Evolutionary conservation across 1,140 invertebrate genomes (phyloP), one percentile per base, ranked within the genome.

Genomic region (Limonius californicus): DNA sequence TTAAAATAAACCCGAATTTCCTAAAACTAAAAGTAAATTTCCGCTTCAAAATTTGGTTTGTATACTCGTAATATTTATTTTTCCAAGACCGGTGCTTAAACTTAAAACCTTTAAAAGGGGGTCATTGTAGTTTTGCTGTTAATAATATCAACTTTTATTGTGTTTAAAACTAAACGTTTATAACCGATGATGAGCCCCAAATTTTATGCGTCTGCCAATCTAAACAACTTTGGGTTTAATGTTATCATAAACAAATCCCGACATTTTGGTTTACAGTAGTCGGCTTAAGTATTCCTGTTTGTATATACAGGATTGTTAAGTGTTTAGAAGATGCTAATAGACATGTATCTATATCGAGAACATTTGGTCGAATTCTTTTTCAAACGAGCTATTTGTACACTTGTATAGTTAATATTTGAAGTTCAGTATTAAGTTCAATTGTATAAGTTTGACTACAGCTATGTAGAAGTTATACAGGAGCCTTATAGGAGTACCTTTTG

Each of bases 101-200:
- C n/a, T n/a, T n/a, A n/a, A n/a, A n/a, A n/a, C n/a, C n/a, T n/a
- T n/a, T n/a, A n/a, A 9, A 27, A 9, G 9, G 23, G 23, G 7
- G 7, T 39, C n/a, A 39, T 39, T 12, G 8, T 39, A 39, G 11
- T 39, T 12, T 39, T 39, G 11, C 7, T 39, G 35, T 39, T 14
- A 27, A 27, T 27, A 27, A 27, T 27, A 27, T 27, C 9, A 27
- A 39, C 16, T 50, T 50, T 50, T 50, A 50, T 50, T 50, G 45
- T 50, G 16, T 8, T 50, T 50, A 18, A 50, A 50, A 19, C 16
- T 50, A 50, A 50, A 50, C 59, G 63, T 70, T 66, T 66, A 63
- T 67, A 69, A 68, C 67, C 69, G 71, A 68, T 72, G 71, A 72
- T 72, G 71, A 71, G 68, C 70, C 64, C 71, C 71, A 72, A 72